Percentiles rank a stretch among this genome's conserved stretches.
These are phyloP conservation scores for Chascanopsetta lugubris DNA, from an alignment of 2,113 vertebrate genomes.

Conservation along the genomic window DNA sequence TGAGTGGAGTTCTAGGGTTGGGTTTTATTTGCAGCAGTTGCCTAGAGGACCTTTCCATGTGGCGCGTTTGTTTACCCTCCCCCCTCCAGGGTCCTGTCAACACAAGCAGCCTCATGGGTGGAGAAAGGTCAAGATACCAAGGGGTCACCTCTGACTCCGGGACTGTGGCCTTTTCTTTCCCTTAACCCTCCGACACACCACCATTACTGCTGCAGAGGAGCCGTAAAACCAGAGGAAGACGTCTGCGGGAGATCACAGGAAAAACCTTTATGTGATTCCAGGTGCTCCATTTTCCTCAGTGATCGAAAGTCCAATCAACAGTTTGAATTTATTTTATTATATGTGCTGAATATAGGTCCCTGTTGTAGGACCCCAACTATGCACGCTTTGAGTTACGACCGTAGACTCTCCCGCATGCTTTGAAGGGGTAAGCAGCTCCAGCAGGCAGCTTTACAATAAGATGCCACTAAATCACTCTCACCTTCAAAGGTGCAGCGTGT, in stretches of 20 bases:
- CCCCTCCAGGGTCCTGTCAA: conserved; percentile 64
- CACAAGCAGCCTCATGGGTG: conserved; percentile 38
- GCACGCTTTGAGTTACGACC: too few relatives aligned
- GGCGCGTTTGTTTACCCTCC: conserved; percentile 58
- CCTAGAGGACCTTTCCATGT: conserved; percentile 38
- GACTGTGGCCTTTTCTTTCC: conserved; percentile 22
- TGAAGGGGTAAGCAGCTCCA: too few relatives aligned
- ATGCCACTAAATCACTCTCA: too few relatives aligned
- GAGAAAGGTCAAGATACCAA: conserved; percentile 52
- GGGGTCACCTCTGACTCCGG: conserved; percentile 39
- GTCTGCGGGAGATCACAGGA: conserved; percentile 1
- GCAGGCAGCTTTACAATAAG: too few relatives aligned
- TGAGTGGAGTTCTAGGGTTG: conserved; percentile 1
- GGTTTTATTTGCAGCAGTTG: conserved; percentile 28
- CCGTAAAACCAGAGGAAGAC: conserved; percentile 7
- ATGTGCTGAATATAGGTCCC: not conserved
- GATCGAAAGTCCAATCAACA: not conserved
- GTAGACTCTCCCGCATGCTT: too few relatives aligned
- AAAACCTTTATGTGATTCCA: not conserved
- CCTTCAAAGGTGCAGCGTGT: too few relatives aligned
- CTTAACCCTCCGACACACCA: conserved; percentile 1
- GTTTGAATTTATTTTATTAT: not conserved
- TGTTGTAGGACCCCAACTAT: not conserved
- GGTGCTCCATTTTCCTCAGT: not conserved
- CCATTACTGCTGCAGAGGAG: conserved; percentile 29